These are phyloP conservation scores for Brachionichthys hirsutus DNA, from an alignment of 2,113 vertebrate genomes.

Conservation along the genomic window DNA sequence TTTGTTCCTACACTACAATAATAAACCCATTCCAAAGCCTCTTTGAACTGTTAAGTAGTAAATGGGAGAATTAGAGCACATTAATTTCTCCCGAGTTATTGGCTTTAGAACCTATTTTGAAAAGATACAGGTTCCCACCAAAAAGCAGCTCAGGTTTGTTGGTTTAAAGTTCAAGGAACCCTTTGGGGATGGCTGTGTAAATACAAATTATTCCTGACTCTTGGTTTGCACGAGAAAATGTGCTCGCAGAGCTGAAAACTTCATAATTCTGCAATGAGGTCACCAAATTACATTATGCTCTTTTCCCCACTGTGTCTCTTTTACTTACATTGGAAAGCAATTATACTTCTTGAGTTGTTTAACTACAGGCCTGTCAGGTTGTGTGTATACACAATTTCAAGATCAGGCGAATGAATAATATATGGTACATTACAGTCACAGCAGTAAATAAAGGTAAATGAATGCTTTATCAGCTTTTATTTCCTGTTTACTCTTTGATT, in stretches of 20 bases:
- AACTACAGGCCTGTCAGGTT: conserved; percentile 83
- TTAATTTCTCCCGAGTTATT: conserved; percentile 68
- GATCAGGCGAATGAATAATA: conserved; percentile 77
- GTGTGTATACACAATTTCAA: conserved; percentile 84
- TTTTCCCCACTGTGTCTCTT: conserved; percentile 86
- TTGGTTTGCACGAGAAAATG: conserved; percentile 82
- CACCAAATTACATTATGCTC: conserved; percentile 92
- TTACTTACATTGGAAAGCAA: conserved; percentile 88
- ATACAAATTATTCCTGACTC: conserved; percentile 85
- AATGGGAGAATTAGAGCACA: conserved; percentile 57
- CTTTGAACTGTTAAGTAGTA: conserved; percentile 39
- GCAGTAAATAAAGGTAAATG: conserved; percentile 52
- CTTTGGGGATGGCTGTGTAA: conserved; percentile 87
- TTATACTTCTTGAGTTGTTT: conserved; percentile 88
- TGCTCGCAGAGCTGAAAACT: conserved; percentile 84
- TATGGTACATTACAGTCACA: conserved; percentile 69
- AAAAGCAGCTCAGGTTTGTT: conserved; percentile 82
- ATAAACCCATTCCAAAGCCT: conserved; percentile 31
- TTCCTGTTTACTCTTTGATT: conserved; percentile 48
- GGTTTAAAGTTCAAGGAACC: conserved; percentile 81
- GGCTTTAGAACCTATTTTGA: conserved; percentile 65
- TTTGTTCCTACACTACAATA: conserved; percentile 41
- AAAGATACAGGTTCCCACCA: conserved; percentile 81
- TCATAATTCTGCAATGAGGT: conserved; percentile 90
- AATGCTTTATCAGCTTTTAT: conserved; percentile 39